These are phyloP conservation scores for Lucilia sericata DNA, from an alignment of 1,140 invertebrate species.

Conservation along the genomic window DNA sequence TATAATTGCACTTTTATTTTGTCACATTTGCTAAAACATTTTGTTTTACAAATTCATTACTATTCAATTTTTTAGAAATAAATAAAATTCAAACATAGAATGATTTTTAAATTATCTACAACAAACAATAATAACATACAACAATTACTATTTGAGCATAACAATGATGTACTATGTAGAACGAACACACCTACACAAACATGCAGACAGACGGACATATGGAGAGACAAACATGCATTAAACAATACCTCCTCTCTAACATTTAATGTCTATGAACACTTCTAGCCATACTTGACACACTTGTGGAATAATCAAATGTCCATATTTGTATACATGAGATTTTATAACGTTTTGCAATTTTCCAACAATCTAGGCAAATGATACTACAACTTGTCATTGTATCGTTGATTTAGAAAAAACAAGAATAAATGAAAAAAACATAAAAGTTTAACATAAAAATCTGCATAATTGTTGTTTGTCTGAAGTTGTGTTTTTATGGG, in stretches of 20 bases:
- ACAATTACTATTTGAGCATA: neutral
- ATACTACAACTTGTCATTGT: neutral
- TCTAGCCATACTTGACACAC: neutral
- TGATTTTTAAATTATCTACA: neutral
- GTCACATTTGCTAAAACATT: neutral
- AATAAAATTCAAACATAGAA: neutral
- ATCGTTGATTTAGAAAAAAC: neutral
- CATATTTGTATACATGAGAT: neutral
- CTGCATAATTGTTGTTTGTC: slow-evolving; percentile 35
- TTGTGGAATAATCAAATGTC: slow-evolving; percentile 4
- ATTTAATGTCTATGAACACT: neutral
- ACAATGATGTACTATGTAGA: neutral
- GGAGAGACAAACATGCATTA: neutral
- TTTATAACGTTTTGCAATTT: neutral
- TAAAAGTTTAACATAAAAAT: neutral
- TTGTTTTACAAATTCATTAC: neutral
- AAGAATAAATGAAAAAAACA: neutral
- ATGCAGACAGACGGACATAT: neutral
- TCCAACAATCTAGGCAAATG: slow-evolving; percentile 3
- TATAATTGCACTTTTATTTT: too few species aligned
- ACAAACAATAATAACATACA: slow-evolving; percentile 6
- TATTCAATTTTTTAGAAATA: neutral
- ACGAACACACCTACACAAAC: neutral
- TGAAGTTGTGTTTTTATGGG: slow-evolving; percentile 27
- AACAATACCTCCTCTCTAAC: neutral